Evolutionary conservation across 2,797 vertebrate genomes (phyloP), one percentile per base, ranked within the genome.

Genomic region (Echeneis naucrates): DNA sequence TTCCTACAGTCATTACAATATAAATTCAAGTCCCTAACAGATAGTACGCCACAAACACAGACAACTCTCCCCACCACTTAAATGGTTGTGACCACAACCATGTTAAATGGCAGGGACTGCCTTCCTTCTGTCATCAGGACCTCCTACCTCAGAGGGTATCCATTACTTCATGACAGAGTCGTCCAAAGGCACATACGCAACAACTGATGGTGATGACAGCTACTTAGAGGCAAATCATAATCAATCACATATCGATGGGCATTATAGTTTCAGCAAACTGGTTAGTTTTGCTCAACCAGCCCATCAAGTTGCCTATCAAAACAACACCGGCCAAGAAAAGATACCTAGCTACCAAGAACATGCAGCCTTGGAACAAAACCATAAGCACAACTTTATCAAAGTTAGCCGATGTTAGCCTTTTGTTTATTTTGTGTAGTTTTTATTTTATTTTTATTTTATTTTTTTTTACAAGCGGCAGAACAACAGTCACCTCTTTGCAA

Each of bases 261-360:
- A 30, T 21, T 4, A 19, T 13, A 59, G 8, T 42, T 60, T 16
- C 16, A 24, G 4, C 26, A 5, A 32, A 19, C 26, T 19, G 12
- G 14, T 37, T n/a, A 0, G 17, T 54, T 12, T 47, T 8, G 1
- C 26, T 48, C 26, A 56, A 52, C 14, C 69, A 52, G 17, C 44
- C 17, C 2, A 50, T 58, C 26, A 68, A 67, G 67, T 67, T 65
- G 56, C 50, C 33, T 23, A 51, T 66, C 4, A 70, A 56, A 73
- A 73, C 51, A 74, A 17, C 17, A 16, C 12, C 51, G 53, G 5
- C 5, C 26, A 72, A 32, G 30, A 52, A n/a, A 64, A 16, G 21
- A 58, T 8, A 40, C 26, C 1, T 48, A 54, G 55, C 38, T 35
- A n/a, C 4, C 57, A 23, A 33, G 1, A 53, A 23, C 10, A 27